Conservation (phyloP, 2,113 vertebrate species). For the Fulmarus glacialis region DNA sequence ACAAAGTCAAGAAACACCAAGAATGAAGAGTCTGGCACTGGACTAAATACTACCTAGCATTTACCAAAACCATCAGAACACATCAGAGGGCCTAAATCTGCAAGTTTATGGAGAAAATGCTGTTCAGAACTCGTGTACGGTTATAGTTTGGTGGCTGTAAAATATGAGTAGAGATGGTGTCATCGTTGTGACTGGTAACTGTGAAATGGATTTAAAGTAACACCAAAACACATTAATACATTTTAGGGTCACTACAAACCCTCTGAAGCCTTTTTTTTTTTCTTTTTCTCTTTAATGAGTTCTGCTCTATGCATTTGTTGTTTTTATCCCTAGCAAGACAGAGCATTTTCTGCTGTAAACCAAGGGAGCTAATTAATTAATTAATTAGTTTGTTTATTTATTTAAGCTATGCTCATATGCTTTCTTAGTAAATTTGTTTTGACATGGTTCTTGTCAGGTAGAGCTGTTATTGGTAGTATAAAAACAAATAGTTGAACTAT, state of each 20-base stretch:
- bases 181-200: background rate
- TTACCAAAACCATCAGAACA: background rate
- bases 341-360: background rate
- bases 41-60: background rate
- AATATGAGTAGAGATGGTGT: background rate
- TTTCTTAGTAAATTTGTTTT: background rate
- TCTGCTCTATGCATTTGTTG: background rate
- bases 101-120: background rate
- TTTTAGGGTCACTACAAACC: background rate
- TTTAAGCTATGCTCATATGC: background rate
- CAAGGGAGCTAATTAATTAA: background rate
- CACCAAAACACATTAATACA: background rate
- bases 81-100: rapidly evolving
- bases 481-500: background rate
- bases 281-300: background rate
- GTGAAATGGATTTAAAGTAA: background rate
- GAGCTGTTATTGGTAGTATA: background rate
- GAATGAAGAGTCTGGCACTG: background rate
- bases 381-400: background rate
- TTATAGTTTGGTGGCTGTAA: background rate
- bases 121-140: background rate
- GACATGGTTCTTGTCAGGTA: background rate
- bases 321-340: background rate
- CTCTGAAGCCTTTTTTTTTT: too few species aligned
- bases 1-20: background rate